Conservation (phyloP, 2,797 vertebrate genomes). For the Paedocypris micromegethes region DNA sequence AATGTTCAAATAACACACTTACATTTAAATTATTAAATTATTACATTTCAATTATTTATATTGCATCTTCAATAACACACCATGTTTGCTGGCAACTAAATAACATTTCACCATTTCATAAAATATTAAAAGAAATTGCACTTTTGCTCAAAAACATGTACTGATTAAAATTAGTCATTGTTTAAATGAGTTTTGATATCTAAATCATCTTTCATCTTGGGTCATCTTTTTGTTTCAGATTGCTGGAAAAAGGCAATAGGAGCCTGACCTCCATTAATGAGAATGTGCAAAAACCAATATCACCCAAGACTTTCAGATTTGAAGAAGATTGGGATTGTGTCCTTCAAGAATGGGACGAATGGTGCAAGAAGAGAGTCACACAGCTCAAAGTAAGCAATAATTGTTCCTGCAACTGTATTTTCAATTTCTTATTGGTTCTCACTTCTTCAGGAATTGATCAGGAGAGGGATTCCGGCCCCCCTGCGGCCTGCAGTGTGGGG, state of each 20-base stretch:
- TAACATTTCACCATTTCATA: too few relatives aligned
- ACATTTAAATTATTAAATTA: too few relatives aligned
- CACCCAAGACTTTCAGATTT: constrained; percentile 6
- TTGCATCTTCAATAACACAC: too few relatives aligned
- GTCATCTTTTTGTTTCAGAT: constrained; percentile 6
- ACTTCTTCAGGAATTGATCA: constrained; percentile 80
- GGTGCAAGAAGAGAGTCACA: constrained; percentile 35
- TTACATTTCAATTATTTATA: too few relatives aligned
- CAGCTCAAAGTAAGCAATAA: constrained; percentile 25
- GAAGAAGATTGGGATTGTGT: constrained; percentile 29
- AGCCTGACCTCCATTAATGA: constrained; percentile 22
- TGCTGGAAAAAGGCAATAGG: constrained; percentile 39
- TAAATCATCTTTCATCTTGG: neutral
- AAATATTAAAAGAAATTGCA: too few relatives aligned
- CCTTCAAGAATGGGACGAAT: constrained; percentile 39
- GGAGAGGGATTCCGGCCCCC: constrained; percentile 92
- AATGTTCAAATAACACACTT: too few relatives aligned
- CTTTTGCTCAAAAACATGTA: too few relatives aligned
- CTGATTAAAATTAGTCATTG: too few relatives aligned
- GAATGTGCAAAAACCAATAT: constrained; percentile 20
- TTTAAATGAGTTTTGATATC: too few relatives aligned
- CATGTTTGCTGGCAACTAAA: too few relatives aligned
- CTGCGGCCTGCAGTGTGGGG: constrained; percentile 95
- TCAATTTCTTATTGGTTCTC: neutral
- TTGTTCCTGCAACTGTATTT: neutral